Evolutionary conservation across 2,797 vertebrate genomes (phyloP), one percentile per base, ranked within the genome.

Genomic region (Sardinella longiceps): DNA sequence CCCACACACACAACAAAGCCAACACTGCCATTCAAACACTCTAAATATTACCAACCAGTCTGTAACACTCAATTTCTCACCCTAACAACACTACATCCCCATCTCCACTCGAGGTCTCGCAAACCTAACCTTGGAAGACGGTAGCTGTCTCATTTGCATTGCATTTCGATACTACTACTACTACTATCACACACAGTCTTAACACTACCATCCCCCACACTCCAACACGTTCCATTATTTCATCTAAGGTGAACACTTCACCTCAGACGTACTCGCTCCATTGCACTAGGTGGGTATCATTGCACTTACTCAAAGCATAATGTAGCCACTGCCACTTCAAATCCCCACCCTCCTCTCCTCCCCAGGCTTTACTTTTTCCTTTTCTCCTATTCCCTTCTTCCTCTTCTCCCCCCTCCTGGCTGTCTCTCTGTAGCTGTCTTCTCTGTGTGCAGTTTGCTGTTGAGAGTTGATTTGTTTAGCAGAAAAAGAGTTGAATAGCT

Each of bases 401-500:
- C 50, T 46, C 28, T n/a, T 43, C n/a, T 82, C 85, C 56, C 23
- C 81, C 82, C 86, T n/a, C 30, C 81, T 86, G 33, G 45, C 83
- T 81, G 86, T 88, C 33, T 85, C 14, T 4, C 1, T 84, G 83
- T 88, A 77, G 70, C 70, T 9, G 70, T 77, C 37, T 77, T 77
- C 70, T 77, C 70, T 43, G 37, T 77, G 70, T 77, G 70, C 70
- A 23, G 70, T 77, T 77, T 77, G 90, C 90, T 83, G 77, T 89
- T 84, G 86, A 90, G 89, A 93, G 88, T 85, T 90, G 90, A 90
- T 90, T 88, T 90, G 91, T 90, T 91, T 91, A 84, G 85, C 86
- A 58, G 37, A 51, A 60, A 30, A 48, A 56, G 81, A 12, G 74
- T 63, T 58, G 33, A 86, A 89, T 82, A 56, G 85, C 86, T 80